A percentile compares a stretch with the other conserved stretches of the same genome.
Conservation (phyloP, 2,797 vertebrate genomes). For the Karalla daura region DNA sequence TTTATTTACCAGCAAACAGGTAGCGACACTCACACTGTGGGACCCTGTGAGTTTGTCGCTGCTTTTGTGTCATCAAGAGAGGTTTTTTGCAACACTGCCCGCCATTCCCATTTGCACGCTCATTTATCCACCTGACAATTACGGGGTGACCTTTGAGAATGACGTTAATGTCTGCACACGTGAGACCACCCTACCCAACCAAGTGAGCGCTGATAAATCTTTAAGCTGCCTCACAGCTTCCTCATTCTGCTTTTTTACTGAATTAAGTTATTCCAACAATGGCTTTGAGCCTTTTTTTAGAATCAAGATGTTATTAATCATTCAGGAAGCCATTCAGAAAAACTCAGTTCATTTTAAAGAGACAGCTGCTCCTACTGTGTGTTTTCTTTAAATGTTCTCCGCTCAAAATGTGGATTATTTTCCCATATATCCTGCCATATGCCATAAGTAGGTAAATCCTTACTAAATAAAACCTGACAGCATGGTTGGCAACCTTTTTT, state of each 20-base stretch:
- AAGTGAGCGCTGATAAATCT: not conserved
- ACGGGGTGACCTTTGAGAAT: constrained; percentile 45
- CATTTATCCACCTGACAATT: constrained; percentile 71
- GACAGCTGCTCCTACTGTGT: not conserved
- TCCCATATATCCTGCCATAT: not conserved
- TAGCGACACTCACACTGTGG: constrained; percentile 24
- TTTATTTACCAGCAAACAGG: constrained; percentile 41
- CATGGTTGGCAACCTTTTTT: not conserved
- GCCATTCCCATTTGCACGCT: constrained; percentile 36
- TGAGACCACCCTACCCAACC: constrained; percentile 2
- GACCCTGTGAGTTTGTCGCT: constrained; percentile 37
- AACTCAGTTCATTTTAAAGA: not conserved
- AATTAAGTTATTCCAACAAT: not conserved
- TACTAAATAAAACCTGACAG: not conserved
- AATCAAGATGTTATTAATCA: not conserved
- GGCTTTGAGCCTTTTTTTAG: not conserved
- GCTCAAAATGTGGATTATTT: not conserved
- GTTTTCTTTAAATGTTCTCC: not conserved
- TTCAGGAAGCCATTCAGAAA: not conserved
- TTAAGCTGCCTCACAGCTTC: not conserved
- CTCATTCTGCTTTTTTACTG: not conserved
- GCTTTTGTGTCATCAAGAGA: constrained; percentile 33
- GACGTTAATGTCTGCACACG: constrained; percentile 28
- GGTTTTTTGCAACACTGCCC: constrained; percentile 37
- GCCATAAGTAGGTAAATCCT: not conserved